Evolutionary conservation across 2,113 vertebrate species (phyloP).

Genomic region (Illadopsis cleaveri): DNA sequence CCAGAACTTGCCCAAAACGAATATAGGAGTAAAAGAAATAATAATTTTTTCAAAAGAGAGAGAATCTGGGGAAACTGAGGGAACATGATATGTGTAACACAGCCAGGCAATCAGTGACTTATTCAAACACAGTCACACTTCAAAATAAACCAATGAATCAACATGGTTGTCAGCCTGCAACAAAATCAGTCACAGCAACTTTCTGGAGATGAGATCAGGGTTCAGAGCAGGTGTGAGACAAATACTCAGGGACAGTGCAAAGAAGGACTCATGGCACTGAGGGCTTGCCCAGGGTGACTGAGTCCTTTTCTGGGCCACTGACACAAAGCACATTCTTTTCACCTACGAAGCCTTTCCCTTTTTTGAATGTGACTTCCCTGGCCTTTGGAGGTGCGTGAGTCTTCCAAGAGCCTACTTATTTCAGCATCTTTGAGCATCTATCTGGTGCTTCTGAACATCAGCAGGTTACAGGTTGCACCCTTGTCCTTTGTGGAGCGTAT

Average conservation of each 20-base stretch:
- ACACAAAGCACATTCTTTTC: not conserved
- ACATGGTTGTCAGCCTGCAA: not conserved
- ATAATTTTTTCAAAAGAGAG: not conserved
- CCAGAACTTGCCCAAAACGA: not conserved
- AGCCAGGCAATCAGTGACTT: not conserved
- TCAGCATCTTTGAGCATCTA: not conserved
- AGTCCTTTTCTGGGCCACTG: not conserved
- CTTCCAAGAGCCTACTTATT: not conserved
- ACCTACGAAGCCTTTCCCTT: not conserved
- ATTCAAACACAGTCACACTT: not conserved
- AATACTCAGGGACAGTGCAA: not conserved
- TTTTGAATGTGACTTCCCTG: not conserved
- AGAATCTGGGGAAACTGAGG: not conserved
- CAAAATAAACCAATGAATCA: not conserved
- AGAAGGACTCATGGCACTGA: not conserved
- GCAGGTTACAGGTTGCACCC: not conserved
- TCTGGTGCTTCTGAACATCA: not conserved
- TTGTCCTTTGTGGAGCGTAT: not conserved
- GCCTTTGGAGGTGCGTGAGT: not conserved
- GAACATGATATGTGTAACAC: not conserved
- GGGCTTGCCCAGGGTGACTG: not conserved
- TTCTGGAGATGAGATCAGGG: not conserved
- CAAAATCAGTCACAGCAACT: not conserved
- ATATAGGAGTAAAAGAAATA: not conserved
- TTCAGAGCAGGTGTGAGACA: not conserved